Evolutionary conservation across 1,140 invertebrate genomes (phyloP), one percentile per base, ranked within the genome.

Genomic region (Drosophila azteca): DNA sequence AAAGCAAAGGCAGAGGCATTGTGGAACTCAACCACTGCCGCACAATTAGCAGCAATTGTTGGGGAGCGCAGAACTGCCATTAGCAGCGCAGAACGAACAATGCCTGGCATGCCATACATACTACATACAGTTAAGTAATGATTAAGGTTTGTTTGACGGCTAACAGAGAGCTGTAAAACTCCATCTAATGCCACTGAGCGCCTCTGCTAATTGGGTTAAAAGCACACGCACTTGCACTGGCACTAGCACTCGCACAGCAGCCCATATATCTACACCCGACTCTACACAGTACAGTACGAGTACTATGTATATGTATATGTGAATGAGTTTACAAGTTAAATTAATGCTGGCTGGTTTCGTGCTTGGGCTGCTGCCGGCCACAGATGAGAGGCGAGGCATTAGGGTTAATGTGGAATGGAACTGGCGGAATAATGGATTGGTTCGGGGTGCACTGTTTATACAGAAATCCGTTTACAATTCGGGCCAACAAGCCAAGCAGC

Each of bases 131-230:
- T 61, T 73, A 77, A 51, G 58, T 58, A 77, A 53, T 61, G 55
- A 64, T 48, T 59, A 59, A 41, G 51, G 51, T 45, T 43, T 39
- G 46, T 50, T 59, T 66, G 67, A 60, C 20, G 57, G 65, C 51
- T 67, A 49, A 55, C 39, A 35, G 55, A 41, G 46, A 55, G 77
- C 71, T 65, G 67, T 82, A 82, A 67, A 84, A 50, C 46, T 17
- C 48, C 43, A 58, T 71, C 74, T 77, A 68, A 65, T 77, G 71
- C 75, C 75, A 77, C 60, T 77, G 62, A 83, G 74, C 78, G 68
- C 71, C 62, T 67, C 39, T 69, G 69, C 69, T 85, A 87, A 87
- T 87, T 87, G 82, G 82, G 82, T 85, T 87, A 87, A 85, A 87
- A 82, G 83, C 78, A 69, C 57, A 45, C 55, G 52, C 59, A 52